These are phyloP conservation scores for Meta bourneti DNA, from an alignment of 2,888 invertebrate species.

Conservation along the genomic window DNA sequence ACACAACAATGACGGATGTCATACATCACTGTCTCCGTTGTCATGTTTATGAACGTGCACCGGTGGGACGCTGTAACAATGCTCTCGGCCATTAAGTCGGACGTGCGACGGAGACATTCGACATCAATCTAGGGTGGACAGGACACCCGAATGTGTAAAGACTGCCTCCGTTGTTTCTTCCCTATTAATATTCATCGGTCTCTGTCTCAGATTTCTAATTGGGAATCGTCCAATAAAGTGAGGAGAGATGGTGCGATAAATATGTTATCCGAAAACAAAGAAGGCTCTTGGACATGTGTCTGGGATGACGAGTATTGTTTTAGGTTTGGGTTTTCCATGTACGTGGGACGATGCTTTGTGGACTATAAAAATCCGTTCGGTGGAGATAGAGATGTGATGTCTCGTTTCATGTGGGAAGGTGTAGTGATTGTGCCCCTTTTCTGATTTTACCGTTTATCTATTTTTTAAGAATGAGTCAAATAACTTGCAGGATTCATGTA, in stretches of 20 bases:
- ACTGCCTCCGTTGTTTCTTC: not conserved
- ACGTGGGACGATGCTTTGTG: not conserved
- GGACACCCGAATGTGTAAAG: not conserved
- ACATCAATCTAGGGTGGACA: slow-evolving; percentile 21
- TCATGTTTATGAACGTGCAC: slow-evolving; percentile 44
- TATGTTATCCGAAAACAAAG: not conserved
- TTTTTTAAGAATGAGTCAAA: not conserved
- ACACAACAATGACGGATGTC: slow-evolving; percentile 70
- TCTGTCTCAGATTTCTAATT: slow-evolving; percentile 16
- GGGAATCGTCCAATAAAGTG: slow-evolving; percentile 5
- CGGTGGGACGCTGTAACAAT: slow-evolving; percentile 45
- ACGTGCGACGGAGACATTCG: slow-evolving; percentile 15
- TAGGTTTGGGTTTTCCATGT: not conserved
- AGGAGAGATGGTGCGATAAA: not conserved
- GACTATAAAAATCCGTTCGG: not conserved
- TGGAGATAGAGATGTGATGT: not conserved
- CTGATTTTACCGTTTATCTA: not conserved
- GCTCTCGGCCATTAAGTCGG: slow-evolving; percentile 56
- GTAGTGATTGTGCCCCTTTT: not conserved
- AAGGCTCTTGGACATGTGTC: not conserved
- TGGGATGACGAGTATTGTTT: not conserved
- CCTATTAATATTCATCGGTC: slow-evolving; percentile 51
- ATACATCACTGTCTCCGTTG: slow-evolving; percentile 60
- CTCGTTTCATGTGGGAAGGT: not conserved
- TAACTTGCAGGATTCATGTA: too few species aligned